Evolutionary conservation across 2,113 vertebrate genomes (phyloP).

Genomic region (Rostratula benghalensis): DNA sequence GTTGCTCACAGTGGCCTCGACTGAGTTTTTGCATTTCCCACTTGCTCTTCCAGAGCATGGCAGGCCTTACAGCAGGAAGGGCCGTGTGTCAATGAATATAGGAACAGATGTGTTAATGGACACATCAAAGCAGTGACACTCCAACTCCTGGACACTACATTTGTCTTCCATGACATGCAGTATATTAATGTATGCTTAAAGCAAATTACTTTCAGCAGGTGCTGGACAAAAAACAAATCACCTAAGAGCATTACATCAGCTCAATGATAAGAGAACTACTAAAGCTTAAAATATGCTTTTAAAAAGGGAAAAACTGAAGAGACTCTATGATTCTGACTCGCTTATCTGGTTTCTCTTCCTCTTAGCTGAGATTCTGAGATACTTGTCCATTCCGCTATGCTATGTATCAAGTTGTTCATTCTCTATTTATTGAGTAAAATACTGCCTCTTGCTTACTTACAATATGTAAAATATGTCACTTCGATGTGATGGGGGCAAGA

Average conservation of each 20-base stretch:
- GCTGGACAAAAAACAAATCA: slow-evolving; percentile 55
- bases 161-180: neutral
- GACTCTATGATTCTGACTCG: neutral
- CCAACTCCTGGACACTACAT: rapidly evolving
- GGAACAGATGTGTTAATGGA: neutral
- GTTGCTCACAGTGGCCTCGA: neutral
- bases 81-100: neutral
- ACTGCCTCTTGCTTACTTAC: neutral
- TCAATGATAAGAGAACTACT: neutral
- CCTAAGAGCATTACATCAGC: neutral
- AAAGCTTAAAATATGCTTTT: neutral
- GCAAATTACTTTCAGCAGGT: slow-evolving; percentile 32
- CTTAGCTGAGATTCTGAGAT: neutral
- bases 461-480: neutral
- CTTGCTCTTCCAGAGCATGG: neutral
- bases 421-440: neutral
- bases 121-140: neutral
- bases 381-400: neutral
- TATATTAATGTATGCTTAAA: neutral
- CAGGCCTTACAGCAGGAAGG: neutral
- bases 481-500: neutral
- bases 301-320: neutral
- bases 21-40: neutral
- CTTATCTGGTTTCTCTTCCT: neutral
- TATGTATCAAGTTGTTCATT: neutral